These are phyloP conservation scores for Microctonus brassicae DNA, from an alignment of 2,888 invertebrate genomes.

Conservation along the genomic window DNA sequence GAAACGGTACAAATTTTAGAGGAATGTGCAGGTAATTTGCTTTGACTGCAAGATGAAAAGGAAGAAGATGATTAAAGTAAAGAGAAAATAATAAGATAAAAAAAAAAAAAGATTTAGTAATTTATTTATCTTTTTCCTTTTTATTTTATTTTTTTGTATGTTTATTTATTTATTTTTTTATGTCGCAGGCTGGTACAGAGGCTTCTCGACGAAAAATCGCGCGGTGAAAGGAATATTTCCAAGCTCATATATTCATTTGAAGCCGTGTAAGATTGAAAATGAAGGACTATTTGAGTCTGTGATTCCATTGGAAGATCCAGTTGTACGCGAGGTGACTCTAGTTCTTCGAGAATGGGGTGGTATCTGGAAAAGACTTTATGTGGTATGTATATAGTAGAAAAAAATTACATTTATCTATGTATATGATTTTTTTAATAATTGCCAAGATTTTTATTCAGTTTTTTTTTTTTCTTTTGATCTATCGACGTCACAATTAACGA, in stretches of 20 bases:
- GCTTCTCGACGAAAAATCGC: conserved; percentile 83
- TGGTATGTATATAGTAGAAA: conserved; percentile 75
- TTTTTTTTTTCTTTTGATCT: conserved; percentile 32
- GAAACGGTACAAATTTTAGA: conserved; percentile 93
- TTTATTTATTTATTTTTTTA: conserved; percentile 54
- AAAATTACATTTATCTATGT: conserved; percentile 32
- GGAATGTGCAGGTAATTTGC: conserved; percentile 81
- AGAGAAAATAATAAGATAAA: conserved; percentile 8
- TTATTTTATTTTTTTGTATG: too few relatives aligned
- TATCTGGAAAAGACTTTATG: conserved; percentile 92
- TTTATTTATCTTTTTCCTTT: neutral
- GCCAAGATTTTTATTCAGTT: conserved; percentile 23
- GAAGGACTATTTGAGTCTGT: conserved; percentile 82
- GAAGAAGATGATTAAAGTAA: neutral
- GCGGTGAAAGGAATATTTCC: conserved; percentile 83
- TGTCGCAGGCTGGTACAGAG: conserved; percentile 84
- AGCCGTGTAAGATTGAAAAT: conserved; percentile 84
- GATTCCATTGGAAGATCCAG: conserved; percentile 85
- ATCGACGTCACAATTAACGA: conserved; percentile 14
- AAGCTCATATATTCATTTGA: conserved; percentile 83
- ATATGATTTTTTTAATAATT: conserved; percentile 35
- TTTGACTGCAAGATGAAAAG: neutral
- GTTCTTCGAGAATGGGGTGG: conserved; percentile 94
- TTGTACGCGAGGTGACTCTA: conserved; percentile 91
- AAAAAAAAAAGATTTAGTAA: neutral